Evolutionary conservation across 2,888 invertebrate species (phyloP), one percentile per base, ranked within the genome.

Genomic region (Antheraea assamensis): DNA sequence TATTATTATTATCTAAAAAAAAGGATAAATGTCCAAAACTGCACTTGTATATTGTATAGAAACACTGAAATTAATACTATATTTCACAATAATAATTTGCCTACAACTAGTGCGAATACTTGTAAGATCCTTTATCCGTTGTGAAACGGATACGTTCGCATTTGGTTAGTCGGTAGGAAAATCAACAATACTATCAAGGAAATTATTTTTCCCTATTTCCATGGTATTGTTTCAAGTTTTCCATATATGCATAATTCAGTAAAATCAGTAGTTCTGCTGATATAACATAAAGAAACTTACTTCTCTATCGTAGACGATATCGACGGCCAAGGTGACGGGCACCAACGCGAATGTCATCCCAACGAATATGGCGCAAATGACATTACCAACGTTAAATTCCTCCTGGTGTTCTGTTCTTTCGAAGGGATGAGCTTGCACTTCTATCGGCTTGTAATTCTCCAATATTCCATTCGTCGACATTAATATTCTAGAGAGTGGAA

Each of bases 271-370:
- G 24, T 24, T n/a, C 58, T 58, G 10, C 3, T 13, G 58, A 64
- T 27, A 3, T 19, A 66, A 21, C 49, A 66, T 27, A 4, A n/a
- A 24, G 17, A 17, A 5, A 74, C 89, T 88, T 85, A 98, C 98
- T 95, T 98, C 97, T 86, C 98, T 95, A 88, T 98, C 98, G 84
- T 97, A 96, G 0, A 98, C 98, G 90, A 98, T 96, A 80, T 97
- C 97, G 10, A 97, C 96, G 0, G 97, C 97, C 82, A 98, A 92
- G 47, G 96, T 97, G 47, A 97, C 96, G 0, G 98, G 97, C 24
- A 98, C 96, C 74, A 97, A 88, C 0, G 97, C 96, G 82, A 98
- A 97, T 75, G 97, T 97, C 96, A 98, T 96, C 70, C 97, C 98
- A 85, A 98, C 96, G 78, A 97, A 96, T 3, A 97, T 94, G 3